phyloP scores from a whole-genome alignment of 2,113 vertebrate species.

The Hassar affinis region DNA sequence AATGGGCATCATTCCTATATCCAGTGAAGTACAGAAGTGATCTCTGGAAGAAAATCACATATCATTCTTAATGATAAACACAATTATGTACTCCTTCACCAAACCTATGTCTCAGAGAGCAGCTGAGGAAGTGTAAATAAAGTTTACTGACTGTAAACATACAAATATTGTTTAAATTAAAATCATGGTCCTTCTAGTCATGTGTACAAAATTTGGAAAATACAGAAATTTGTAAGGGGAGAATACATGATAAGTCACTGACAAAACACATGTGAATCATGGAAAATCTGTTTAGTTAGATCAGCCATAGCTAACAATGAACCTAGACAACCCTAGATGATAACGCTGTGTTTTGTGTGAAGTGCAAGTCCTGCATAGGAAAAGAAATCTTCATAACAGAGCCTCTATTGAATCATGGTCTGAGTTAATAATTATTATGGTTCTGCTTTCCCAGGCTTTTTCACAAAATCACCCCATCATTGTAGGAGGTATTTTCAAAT shows the following conservation, averaged over 20 bases:
- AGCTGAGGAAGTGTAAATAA: not conserved
- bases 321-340: not conserved
- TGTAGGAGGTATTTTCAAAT: not conserved
- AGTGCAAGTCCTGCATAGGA: not conserved
- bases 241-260: not conserved
- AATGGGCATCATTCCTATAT: constrained; percentile 6
- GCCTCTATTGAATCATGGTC: not conserved
- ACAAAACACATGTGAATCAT: not conserved
- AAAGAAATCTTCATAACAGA: not conserved
- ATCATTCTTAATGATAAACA: constrained; percentile 6
- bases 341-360: not conserved
- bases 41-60: not conserved
- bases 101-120: not conserved
- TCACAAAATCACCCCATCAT: not conserved
- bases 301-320: not conserved
- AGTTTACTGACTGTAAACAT: not conserved
- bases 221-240: not conserved
- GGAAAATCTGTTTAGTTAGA: not conserved
- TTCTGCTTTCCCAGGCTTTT: not conserved
- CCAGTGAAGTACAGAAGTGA: not conserved
- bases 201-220: not conserved
- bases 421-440: not conserved
- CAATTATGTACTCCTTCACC: not conserved
- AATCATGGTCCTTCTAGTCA: not conserved
- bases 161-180: not conserved